These are phyloP conservation scores for Metaphire vulgaris DNA, from an alignment of 1,140 invertebrate genomes.

Conservation along the genomic window DNA sequence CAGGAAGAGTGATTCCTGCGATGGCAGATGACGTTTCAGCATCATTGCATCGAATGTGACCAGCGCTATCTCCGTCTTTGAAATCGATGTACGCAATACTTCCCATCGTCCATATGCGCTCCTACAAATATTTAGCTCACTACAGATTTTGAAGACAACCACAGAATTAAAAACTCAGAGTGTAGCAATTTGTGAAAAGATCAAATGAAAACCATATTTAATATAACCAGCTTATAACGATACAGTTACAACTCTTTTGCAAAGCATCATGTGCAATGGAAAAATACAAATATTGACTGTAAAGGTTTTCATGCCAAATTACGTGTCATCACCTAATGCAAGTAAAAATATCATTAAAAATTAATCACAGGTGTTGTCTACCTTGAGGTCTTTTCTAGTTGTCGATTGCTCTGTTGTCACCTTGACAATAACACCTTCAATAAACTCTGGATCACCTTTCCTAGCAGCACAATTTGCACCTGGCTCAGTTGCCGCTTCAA, in stretches of 20 bases:
- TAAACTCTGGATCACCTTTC: slow-evolving; percentile 1
- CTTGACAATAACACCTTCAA: slow-evolving; percentile 16
- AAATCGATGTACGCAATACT: slow-evolving; percentile 44
- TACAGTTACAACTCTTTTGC: not conserved
- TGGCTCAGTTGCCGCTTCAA: too few relatives aligned
- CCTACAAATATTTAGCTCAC: slow-evolving; percentile 31
- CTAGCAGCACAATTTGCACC: too few relatives aligned
- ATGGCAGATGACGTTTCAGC: slow-evolving; percentile 37
- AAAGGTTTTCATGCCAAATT: too few relatives aligned
- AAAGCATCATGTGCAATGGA: not conserved
- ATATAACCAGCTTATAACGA: not conserved
- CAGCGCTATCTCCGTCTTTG: slow-evolving; percentile 35
- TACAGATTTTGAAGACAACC: not conserved
- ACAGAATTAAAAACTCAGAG: not conserved
- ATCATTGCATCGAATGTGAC: slow-evolving; percentile 41
- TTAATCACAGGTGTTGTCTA: not conserved
- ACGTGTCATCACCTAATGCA: too few relatives aligned
- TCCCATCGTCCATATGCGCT: slow-evolving; percentile 31
- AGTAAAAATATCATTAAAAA: too few relatives aligned
- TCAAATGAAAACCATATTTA: not conserved
- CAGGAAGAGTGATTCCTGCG: slow-evolving; percentile 11
- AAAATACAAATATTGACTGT: not conserved
- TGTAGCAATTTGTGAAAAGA: not conserved
- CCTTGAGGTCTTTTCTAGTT: slow-evolving; percentile 9
- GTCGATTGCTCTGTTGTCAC: not conserved